Percentiles rank a stretch among this genome's conserved stretches.
Evolutionary conservation across 1,140 invertebrate species (phyloP).

Genomic region (Trypoxylus dichotomus): DNA sequence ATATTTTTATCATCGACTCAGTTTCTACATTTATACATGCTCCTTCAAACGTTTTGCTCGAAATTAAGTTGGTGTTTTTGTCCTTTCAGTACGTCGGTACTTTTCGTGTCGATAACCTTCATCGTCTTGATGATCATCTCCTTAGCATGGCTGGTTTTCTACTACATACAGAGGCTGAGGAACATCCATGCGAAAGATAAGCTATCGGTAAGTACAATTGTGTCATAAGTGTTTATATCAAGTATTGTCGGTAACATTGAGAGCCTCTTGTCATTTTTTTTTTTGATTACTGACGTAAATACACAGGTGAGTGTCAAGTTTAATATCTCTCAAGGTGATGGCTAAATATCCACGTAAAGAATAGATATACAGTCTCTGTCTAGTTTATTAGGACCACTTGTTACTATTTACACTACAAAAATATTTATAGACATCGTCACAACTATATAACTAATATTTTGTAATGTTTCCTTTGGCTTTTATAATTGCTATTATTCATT

Average conservation of each 20-base stretch:
- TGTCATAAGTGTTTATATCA: neutral
- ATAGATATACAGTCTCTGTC: too few relatives aligned
- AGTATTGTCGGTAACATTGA: neutral
- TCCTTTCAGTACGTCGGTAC: slow-evolving; percentile 75
- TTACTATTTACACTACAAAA: too few relatives aligned
- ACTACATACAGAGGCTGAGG: slow-evolving; percentile 89
- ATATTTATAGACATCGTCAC: too few relatives aligned
- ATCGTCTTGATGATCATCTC: slow-evolving; percentile 94
- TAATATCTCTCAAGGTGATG: too few relatives aligned
- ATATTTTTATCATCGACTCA: neutral
- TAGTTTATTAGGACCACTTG: too few relatives aligned
- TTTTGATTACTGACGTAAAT: too few relatives aligned
- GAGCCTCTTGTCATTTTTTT: neutral
- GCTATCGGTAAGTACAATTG: slow-evolving; percentile 66
- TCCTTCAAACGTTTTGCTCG: neutral
- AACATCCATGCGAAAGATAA: slow-evolving; percentile 90
- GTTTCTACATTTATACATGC: neutral
- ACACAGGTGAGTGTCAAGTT: too few relatives aligned
- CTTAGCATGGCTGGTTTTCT: slow-evolving; percentile 90
- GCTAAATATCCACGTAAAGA: too few relatives aligned
- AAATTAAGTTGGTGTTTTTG: slow-evolving; percentile 5
- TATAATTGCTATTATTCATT: too few relatives aligned
- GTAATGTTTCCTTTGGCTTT: too few relatives aligned
- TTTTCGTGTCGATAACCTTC: slow-evolving; percentile 93
- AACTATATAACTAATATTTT: too few relatives aligned